phyloP scores from a whole-genome alignment of 2,888 invertebrate genomes.

The Amphipyra berbera region DNA sequence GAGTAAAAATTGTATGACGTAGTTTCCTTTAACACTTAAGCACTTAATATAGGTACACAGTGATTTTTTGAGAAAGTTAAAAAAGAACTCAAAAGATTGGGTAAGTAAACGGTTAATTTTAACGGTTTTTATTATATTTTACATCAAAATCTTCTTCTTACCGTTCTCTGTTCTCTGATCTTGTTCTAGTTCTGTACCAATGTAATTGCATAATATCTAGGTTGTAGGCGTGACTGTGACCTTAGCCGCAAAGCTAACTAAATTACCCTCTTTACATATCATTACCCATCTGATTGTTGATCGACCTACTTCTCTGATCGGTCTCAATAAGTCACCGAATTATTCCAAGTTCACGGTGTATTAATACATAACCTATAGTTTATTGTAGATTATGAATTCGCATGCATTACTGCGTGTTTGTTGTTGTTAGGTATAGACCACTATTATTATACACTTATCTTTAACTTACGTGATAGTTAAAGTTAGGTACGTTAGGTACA shows the following conservation, averaged over 20 bases:
- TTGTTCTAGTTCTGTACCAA: no score
- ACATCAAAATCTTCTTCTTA: no score
- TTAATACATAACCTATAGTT: not conserved
- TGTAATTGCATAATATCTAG: not conserved
- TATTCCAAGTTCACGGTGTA: constrained; percentile 37
- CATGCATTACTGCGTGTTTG: not conserved
- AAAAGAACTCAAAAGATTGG: no score
- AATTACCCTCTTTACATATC: constrained; percentile 83
- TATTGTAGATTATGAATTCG: not conserved
- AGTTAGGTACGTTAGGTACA: no score
- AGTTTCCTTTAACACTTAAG: no score
- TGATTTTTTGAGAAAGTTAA: no score
- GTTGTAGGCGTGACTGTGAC: constrained; percentile 57
- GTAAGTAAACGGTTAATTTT: no score
- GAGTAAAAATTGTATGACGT: no score
- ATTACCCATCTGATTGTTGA: constrained; percentile 79
- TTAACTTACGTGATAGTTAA: constrained; percentile 2
- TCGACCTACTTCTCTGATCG: constrained; percentile 79
- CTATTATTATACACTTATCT: constrained; percentile 13
- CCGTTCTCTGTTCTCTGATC: no score
- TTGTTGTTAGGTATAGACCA: not conserved
- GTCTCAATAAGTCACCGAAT: constrained; percentile 53
- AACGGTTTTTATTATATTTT: no score
- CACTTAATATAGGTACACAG: no score
- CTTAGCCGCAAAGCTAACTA: constrained; percentile 68